Percentiles rank a stretch among this genome's conserved stretches.
These are phyloP conservation scores for Diadegma fenestrale DNA, from an alignment of 2,888 invertebrate genomes.

Conservation along the genomic window DNA sequence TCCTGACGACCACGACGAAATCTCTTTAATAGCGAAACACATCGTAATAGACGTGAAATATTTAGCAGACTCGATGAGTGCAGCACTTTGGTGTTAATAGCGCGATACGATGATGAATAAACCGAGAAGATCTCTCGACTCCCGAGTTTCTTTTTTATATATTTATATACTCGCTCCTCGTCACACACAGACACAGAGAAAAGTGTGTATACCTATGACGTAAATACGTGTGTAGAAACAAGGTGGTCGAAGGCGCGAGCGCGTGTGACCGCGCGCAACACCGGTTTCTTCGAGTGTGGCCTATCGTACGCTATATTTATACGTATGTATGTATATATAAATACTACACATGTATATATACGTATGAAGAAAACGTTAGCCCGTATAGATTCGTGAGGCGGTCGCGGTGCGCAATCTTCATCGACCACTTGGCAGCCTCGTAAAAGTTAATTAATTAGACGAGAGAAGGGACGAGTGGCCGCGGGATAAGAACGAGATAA, in stretches of 20 bases:
- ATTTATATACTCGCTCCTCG: background rate
- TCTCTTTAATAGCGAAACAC: constrained; percentile 14
- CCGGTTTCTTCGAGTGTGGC: constrained; percentile 71
- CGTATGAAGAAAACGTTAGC: constrained; percentile 40
- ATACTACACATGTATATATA: background rate
- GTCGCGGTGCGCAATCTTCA: constrained; percentile 72
- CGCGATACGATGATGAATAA: constrained; percentile 51
- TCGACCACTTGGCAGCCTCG: constrained; percentile 74
- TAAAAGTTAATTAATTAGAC: constrained; percentile 77
- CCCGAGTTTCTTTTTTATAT: constrained; percentile 24
- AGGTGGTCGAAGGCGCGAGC: constrained; percentile 53
- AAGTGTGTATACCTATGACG: background rate
- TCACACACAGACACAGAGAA: background rate
- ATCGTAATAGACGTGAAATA: constrained; percentile 39
- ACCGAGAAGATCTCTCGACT: constrained; percentile 33
- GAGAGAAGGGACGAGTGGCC: constrained; percentile 72
- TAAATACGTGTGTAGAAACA: constrained; percentile 11
- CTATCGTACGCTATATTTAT: constrained; percentile 50
- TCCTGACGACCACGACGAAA: constrained; percentile 1
- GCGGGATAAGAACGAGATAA: constrained; percentile 73
- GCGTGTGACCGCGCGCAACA: constrained; percentile 70
- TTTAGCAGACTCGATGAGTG: constrained; percentile 30
- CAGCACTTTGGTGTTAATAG: constrained; percentile 38
- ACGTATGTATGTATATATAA: constrained; percentile 12
- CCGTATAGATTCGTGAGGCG: constrained; percentile 69